A percentile compares a stretch with the other conserved stretches of the same genome.
phyloP scores from a whole-genome alignment of 2,113 vertebrate genomes.

The Beaufortia kweichowensis region DNA sequence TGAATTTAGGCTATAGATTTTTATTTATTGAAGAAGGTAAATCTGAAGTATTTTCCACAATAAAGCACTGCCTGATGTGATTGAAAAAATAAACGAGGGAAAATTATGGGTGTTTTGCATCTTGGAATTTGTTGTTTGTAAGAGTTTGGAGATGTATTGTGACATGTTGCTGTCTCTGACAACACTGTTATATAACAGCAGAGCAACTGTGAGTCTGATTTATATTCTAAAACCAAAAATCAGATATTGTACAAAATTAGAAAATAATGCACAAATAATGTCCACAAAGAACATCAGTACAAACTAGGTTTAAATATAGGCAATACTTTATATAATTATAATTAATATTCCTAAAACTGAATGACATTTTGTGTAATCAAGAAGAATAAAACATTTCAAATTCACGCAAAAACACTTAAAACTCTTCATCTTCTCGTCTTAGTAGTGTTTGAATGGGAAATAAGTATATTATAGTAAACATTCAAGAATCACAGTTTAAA shows the following conservation, averaged over 20 bases:
- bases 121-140: background rate
- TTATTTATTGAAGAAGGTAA: slow-evolving; percentile 53
- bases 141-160: background rate
- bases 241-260: too few species aligned
- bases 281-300: slow-evolving; percentile 64
- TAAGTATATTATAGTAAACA: background rate
- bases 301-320: slow-evolving; percentile 60
- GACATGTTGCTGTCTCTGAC: background rate
- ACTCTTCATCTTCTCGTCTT: background rate
- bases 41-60: slow-evolving; percentile 37
- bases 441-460: background rate
- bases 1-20: slow-evolving; percentile 48
- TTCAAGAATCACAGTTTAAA: slow-evolving; percentile 1
- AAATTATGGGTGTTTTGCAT: background rate
- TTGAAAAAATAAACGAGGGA: slow-evolving; percentile 10
- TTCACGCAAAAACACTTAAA: background rate
- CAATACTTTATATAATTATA: slow-evolving; percentile 64
- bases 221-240: slow-evolving; percentile 79
- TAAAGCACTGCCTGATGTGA: slow-evolving; percentile 44
- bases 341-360: slow-evolving; percentile 43
- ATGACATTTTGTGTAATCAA: background rate
- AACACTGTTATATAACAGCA: background rate
- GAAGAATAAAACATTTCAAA: slow-evolving; percentile 42
- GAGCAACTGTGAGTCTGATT: slow-evolving; percentile 53
- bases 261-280: slow-evolving; percentile 71